phyloP scores from a whole-genome alignment of 1,140 invertebrate genomes.

The Bombus haemorrhoidalis region DNA sequence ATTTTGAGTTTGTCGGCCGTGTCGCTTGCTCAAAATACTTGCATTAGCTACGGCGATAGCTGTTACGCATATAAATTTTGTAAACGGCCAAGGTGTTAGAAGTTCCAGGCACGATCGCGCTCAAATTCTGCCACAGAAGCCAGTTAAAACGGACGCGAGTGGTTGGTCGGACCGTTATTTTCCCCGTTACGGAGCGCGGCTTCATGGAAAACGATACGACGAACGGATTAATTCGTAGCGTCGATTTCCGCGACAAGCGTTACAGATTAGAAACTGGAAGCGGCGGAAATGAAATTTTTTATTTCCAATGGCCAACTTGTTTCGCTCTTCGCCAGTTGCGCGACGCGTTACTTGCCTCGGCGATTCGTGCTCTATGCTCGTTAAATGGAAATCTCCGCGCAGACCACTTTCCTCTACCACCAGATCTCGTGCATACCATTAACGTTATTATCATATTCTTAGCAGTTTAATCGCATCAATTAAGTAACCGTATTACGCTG shows the following conservation, averaged over 20 bases:
- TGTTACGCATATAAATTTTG: slow-evolving; percentile 26
- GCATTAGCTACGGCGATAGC: neutral
- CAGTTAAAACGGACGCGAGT: neutral
- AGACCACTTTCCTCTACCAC: neutral
- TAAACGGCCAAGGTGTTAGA: neutral
- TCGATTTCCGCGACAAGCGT: neutral
- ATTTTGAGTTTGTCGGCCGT: slow-evolving; percentile 35
- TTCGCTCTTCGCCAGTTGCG: neutral
- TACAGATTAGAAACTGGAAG: neutral
- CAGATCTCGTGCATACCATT: neutral
- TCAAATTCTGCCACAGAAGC: slow-evolving; percentile 5
- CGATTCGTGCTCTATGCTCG: neutral
- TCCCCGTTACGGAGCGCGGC: neutral
- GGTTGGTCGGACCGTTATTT: neutral
- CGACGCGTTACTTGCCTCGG: neutral
- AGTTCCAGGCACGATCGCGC: neutral
- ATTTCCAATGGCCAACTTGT: neutral
- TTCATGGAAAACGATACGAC: neutral
- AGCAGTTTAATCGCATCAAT: neutral
- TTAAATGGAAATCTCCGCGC: neutral
- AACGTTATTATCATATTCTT: neutral
- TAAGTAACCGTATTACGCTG: neutral
- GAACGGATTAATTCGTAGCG: neutral
- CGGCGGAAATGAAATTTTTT: neutral
- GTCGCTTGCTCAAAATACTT: slow-evolving; percentile 27